Evolutionary conservation across 1,140 invertebrate genomes (phyloP).

Genomic region (Theocolax elegans): DNA sequence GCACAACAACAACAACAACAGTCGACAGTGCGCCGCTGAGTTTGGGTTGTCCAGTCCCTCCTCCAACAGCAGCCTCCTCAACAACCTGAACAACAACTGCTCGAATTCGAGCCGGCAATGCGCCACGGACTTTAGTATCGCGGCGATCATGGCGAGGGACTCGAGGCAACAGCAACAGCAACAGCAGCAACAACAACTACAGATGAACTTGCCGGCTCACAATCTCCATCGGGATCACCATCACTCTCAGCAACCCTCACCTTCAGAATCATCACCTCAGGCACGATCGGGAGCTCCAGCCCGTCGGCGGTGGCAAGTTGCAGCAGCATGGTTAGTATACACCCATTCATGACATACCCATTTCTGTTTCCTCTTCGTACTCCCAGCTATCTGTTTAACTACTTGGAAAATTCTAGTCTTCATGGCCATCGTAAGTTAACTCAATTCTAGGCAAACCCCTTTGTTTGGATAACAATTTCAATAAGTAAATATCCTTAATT

Average conservation of each 20-base stretch:
- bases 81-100: conserved; percentile 63
- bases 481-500: too few relatives aligned
- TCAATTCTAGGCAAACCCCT: too few relatives aligned
- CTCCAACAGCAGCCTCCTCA: conserved; percentile 59
- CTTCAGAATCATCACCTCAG: conserved; percentile 42
- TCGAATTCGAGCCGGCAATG: conserved; percentile 69
- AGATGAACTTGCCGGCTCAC: conserved; percentile 55
- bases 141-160: conserved; percentile 88
- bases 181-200: conserved; percentile 69
- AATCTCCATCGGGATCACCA: conserved; percentile 30
- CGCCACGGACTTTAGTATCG: conserved; percentile 93
- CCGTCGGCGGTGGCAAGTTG: conserved; percentile 60
- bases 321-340: conserved; percentile 52
- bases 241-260: too few relatives aligned
- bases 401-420: too few relatives aligned
- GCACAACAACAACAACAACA: neutral
- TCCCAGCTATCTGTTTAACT: too few relatives aligned
- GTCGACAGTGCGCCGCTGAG: neutral
- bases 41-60: conserved; percentile 47
- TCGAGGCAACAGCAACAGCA: conserved; percentile 69
- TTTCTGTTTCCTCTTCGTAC: neutral
- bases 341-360: too few relatives aligned
- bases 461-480: too few relatives aligned
- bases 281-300: conserved; percentile 54
- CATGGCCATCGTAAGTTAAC: too few relatives aligned